Percentiles rank a stretch among this genome's conserved stretches.
Conservation (phyloP, 2,797 vertebrate genomes). For the Benthosema pterotum region DNA sequence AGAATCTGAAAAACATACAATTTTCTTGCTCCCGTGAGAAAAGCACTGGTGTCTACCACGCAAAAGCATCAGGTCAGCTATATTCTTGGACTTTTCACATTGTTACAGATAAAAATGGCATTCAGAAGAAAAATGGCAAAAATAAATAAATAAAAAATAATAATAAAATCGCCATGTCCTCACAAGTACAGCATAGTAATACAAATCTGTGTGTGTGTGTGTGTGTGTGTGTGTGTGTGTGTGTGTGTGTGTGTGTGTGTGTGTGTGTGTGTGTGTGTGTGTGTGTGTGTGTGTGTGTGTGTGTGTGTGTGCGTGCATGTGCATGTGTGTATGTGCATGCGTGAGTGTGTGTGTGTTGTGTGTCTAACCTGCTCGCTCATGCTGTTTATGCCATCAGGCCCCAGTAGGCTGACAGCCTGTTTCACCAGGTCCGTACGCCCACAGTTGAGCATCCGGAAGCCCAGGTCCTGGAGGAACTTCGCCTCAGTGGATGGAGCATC, state of each 20-base stretch:
- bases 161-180: too few relatives aligned
- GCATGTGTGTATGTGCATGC: slow-evolving; percentile 37
- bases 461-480: slow-evolving; percentile 96
- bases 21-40: too few relatives aligned
- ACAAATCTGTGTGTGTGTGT: slow-evolving; percentile 1
- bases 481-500: slow-evolving; percentile 94
- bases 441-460: slow-evolving; percentile 98
- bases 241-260: slow-evolving; percentile 2
- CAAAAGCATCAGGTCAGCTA: too few relatives aligned
- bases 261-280: neutral
- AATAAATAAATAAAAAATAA: too few relatives aligned
- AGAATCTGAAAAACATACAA: neutral
- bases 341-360: slow-evolving; percentile 17
- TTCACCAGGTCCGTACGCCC: slow-evolving; percentile 96
- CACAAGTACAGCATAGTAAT: too few relatives aligned
- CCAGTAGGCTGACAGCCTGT: slow-evolving; percentile 93
- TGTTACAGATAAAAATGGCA: too few relatives aligned
- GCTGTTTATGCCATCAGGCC: slow-evolving; percentile 95
- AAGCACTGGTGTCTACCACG: too few relatives aligned
- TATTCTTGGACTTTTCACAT: too few relatives aligned
- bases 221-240: slow-evolving; percentile 5
- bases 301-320: slow-evolving; percentile 26
- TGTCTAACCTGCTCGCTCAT: slow-evolving; percentile 93
- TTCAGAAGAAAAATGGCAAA: too few relatives aligned
- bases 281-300: slow-evolving; percentile 10